A percentile compares a stretch with the other conserved stretches of the same genome.
phyloP scores from a whole-genome alignment of 1,140 invertebrate genomes.

The Geopemphigus sp. region DNA sequence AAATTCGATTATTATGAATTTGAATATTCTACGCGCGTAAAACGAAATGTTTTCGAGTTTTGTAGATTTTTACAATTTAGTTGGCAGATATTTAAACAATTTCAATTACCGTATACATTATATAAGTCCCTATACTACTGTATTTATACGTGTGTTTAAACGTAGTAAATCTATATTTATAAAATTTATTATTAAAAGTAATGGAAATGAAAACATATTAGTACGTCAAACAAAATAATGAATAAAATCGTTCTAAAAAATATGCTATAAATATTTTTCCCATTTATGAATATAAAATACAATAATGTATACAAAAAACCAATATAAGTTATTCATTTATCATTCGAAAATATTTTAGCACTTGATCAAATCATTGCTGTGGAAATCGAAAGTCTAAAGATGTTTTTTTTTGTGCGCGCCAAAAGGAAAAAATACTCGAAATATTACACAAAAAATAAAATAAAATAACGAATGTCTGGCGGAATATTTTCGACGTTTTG shows the following conservation, averaged over 20 bases:
- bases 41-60: no score
- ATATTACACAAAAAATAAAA: constrained; percentile 8
- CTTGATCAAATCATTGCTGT: neutral
- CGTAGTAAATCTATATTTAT: neutral
- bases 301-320: neutral
- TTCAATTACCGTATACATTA: no score
- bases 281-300: neutral
- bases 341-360: neutral
- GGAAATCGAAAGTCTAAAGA: constrained; percentile 12
- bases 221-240: neutral
- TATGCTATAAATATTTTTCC: neutral
- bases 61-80: no score
- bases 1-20: no score
- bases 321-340: constrained; percentile 5
- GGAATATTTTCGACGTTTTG: constrained; percentile 5
- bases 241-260: neutral
- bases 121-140: no score
- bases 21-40: no score
- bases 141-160: no score
- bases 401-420: neutral
- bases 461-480: constrained; percentile 15
- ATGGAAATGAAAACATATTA: constrained; percentile 11
- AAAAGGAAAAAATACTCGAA: neutral
- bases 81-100: no score
- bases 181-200: no score